Percentiles rank a stretch among this genome's conserved stretches.
These are phyloP conservation scores for Sparidentex hasta DNA, from an alignment of 2,797 vertebrate species.

Conservation along the genomic window DNA sequence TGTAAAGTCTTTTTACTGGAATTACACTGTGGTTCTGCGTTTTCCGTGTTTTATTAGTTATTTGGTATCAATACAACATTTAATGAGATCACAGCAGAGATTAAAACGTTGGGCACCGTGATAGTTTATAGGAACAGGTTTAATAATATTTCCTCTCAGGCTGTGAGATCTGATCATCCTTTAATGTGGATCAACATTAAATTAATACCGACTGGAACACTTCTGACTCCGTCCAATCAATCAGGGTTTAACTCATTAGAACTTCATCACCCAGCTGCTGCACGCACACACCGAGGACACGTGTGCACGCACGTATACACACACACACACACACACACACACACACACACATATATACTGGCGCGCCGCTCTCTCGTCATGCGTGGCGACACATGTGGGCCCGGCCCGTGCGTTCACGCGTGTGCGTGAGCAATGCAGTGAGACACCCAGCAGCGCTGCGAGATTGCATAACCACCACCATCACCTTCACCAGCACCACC, in stretches of 20 bases:
- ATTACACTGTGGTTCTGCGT: no score
- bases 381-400: conserved; percentile 34
- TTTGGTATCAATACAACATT: no score
- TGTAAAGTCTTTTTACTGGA: no score
- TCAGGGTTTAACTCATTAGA: neutral
- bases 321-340: neutral
- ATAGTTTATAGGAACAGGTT: no score
- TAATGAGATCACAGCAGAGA: no score
- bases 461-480: conserved; percentile 44
- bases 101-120: no score
- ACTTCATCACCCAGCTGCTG: neutral
- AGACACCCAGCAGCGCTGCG: conserved; percentile 42
- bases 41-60: no score
- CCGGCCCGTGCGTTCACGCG: neutral
- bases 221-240: neutral
- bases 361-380: conserved; percentile 3
- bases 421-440: conserved; percentile 48
- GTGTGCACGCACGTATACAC: neutral
- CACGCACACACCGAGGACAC: neutral
- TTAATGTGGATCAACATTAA: no score
- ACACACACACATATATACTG: neutral
- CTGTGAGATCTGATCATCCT: no score
- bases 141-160: no score
- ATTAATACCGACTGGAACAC: neutral
- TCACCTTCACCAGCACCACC: neutral